A percentile compares a stretch with the other conserved stretches of the same genome.
These are phyloP conservation scores for Lycophotia porphyrea DNA, from an alignment of 2,888 invertebrate species.

Conservation along the genomic window DNA sequence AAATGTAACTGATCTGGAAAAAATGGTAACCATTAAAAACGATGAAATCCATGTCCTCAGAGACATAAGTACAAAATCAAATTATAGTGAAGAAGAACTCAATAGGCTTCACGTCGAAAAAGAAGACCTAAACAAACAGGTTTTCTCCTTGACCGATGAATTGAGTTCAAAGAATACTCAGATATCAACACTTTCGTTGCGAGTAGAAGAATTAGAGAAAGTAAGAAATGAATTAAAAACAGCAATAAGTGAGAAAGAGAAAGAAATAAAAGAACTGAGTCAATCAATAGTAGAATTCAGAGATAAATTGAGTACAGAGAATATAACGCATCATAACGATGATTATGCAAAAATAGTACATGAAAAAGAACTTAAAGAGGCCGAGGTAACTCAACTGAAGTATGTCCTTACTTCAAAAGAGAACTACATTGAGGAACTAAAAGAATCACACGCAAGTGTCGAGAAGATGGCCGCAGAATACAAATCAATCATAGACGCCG, in stretches of 20 bases:
- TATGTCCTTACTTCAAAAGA: conserved; percentile 72
- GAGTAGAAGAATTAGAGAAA: conserved; percentile 73
- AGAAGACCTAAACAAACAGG: conserved; percentile 76
- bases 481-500: conserved; percentile 76
- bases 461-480: conserved; percentile 78
- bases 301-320: conserved; percentile 78
- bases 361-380: conserved; percentile 79
- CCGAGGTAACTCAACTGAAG: conserved; percentile 72
- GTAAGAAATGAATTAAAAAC: conserved; percentile 68
- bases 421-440: conserved; percentile 73
- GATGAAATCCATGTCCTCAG: conserved; percentile 78
- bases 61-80: conserved; percentile 66
- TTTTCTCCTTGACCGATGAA: conserved; percentile 76
- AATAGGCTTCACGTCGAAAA: conserved; percentile 75
- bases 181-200: conserved; percentile 72
- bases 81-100: conserved; percentile 74
- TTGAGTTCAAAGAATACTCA: conserved; percentile 74
- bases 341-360: conserved; percentile 76
- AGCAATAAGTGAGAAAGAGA: conserved; percentile 76
- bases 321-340: conserved; percentile 75
- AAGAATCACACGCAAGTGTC: conserved; percentile 69
- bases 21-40: conserved; percentile 73
- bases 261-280: conserved; percentile 83
- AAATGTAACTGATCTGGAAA: conserved; percentile 74
- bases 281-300: conserved; percentile 80